phyloP scores from a whole-genome alignment of 1,140 invertebrate species.

The Philopotamus ludificatus region DNA sequence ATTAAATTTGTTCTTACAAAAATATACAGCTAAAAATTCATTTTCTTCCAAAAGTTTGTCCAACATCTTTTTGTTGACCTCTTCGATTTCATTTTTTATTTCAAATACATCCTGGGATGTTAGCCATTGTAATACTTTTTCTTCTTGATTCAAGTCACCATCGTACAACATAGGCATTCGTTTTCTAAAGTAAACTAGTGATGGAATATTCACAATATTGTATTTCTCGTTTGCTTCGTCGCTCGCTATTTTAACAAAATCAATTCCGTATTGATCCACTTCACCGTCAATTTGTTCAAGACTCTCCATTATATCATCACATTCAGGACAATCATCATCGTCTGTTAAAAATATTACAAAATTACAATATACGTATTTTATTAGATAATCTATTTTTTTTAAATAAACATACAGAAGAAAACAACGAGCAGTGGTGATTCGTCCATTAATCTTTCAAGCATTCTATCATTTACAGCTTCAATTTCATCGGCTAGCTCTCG shows the following conservation, averaged over 20 bases:
- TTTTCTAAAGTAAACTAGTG: constrained; percentile 86
- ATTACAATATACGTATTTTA: background rate
- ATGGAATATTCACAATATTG: constrained; percentile 78
- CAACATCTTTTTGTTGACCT: constrained; percentile 93
- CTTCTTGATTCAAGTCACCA: constrained; percentile 85
- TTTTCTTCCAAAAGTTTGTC: constrained; percentile 92
- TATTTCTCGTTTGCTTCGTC: constrained; percentile 78
- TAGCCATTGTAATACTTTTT: constrained; percentile 83
- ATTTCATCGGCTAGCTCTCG: constrained; percentile 92
- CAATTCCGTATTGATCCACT: constrained; percentile 89
- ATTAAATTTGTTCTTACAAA: constrained; percentile 68
- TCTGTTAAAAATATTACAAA: constrained; percentile 51
- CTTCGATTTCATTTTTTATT: constrained; percentile 95
- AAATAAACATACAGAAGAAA: constrained; percentile 80
- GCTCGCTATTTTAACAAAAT: constrained; percentile 92
- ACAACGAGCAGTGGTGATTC: constrained; percentile 88
- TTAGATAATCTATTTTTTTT: too few species aligned
- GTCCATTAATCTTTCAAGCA: constrained; percentile 83
- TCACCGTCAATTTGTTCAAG: constrained; percentile 92
- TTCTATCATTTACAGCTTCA: constrained; percentile 86
- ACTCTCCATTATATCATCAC: constrained; percentile 82
- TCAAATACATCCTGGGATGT: constrained; percentile 94
- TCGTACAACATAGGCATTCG: constrained; percentile 85
- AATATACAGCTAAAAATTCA: constrained; percentile 92
- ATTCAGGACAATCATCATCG: constrained; percentile 88